phyloP scores from a whole-genome alignment of 1,140 invertebrate genomes.

The Drosophila pallidifrons region DNA sequence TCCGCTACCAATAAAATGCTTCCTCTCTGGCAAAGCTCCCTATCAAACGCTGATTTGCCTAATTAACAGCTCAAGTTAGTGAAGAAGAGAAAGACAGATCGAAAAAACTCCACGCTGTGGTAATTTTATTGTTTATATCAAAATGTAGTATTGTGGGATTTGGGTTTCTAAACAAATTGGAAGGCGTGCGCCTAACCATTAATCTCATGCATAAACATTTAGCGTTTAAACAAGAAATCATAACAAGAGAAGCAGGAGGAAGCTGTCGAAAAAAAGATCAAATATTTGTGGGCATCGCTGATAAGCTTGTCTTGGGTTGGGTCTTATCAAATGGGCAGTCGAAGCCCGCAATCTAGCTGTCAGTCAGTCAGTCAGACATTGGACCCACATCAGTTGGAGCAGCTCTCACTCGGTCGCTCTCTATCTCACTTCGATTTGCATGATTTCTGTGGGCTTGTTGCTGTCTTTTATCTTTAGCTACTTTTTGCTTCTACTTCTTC shows the following conservation, averaged over 20 bases:
- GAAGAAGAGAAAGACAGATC: neutral
- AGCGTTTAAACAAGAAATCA: conserved; percentile 67
- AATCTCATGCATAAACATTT: conserved; percentile 78
- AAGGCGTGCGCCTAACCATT: conserved; percentile 79
- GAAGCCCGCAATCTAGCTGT: conserved; percentile 56
- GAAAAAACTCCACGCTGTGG: conserved; percentile 31
- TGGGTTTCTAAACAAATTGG: conserved; percentile 31
- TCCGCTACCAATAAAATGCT: conserved; percentile 51
- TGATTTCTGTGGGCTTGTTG: conserved; percentile 18
- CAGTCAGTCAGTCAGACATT: conserved; percentile 41
- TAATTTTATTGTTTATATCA: conserved; percentile 35
- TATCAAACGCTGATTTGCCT: conserved; percentile 62
- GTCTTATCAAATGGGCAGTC: conserved; percentile 57
- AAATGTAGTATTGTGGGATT: conserved; percentile 25
- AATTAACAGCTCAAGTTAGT: conserved; percentile 67
- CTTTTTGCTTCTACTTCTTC: conserved; percentile 27
- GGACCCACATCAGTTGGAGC: conserved; percentile 56
- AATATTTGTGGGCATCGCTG: conserved; percentile 67
- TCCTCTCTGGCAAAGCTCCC: conserved; percentile 40
- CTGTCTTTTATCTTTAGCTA: conserved; percentile 19
- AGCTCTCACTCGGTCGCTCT: conserved; percentile 28
- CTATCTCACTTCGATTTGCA: conserved; percentile 27
- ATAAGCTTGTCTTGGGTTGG: conserved; percentile 44
- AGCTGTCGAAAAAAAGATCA: conserved; percentile 45
- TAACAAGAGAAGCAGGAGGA: conserved; percentile 29